Evolutionary conservation across 2,797 vertebrate species (phyloP).

Genomic region (Harpagifer antarcticus): DNA sequence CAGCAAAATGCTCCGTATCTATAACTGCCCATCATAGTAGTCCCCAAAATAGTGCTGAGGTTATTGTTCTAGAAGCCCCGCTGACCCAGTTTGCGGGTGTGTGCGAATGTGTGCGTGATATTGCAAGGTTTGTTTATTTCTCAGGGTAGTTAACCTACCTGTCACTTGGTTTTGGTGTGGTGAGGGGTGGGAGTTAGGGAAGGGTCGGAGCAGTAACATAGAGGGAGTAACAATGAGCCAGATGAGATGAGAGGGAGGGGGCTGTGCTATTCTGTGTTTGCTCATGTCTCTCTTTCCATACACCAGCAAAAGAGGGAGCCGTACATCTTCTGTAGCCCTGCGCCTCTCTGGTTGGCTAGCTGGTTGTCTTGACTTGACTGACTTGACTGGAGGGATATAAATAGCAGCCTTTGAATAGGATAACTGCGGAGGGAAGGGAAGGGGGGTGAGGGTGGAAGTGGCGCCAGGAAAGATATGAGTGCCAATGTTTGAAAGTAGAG

Average conservation of each 20-base stretch:
- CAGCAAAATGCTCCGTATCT: constrained; percentile 56
- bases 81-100: constrained; percentile 72
- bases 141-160: constrained; percentile 68
- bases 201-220: constrained; percentile 44
- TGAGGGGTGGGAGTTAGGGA: constrained; percentile 54
- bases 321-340: constrained; percentile 63
- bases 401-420: constrained; percentile 85
- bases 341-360: constrained; percentile 66
- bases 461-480: constrained; percentile 79
- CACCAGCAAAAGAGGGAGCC: constrained; percentile 67
- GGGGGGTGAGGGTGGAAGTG: constrained; percentile 66
- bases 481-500: constrained; percentile 73
- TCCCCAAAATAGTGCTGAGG: constrained; percentile 69
- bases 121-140: constrained; percentile 76
- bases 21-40: constrained; percentile 66
- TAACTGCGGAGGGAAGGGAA: constrained; percentile 73
- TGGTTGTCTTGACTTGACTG: constrained; percentile 74
- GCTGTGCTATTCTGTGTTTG: constrained; percentile 53
- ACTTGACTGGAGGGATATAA: constrained; percentile 83
- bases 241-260: constrained; percentile 46
- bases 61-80: constrained; percentile 72
- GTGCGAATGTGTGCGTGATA: constrained; percentile 20
- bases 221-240: constrained; percentile 54
- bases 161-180: constrained; percentile 69
- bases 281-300: constrained; percentile 54